phyloP scores from a whole-genome alignment of 2,797 vertebrate genomes.

The Schizopygopsis malacanthus region DNA sequence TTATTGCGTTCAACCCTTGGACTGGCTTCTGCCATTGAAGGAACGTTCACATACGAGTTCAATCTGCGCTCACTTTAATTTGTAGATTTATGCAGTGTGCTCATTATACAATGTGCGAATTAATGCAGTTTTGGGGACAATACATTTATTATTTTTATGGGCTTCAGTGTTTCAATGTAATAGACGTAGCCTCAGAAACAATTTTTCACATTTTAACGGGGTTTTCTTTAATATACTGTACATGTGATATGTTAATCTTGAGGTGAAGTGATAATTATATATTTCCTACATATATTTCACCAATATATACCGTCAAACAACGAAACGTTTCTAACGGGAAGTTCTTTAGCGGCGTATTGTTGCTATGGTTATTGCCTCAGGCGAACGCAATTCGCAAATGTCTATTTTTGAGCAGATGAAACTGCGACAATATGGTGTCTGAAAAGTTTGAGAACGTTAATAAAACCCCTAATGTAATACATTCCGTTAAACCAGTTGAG shows the following conservation, averaged over 20 bases:
- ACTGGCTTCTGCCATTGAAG: background rate
- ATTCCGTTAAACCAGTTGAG: background rate
- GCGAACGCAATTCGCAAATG: background rate
- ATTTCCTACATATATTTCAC: background rate
- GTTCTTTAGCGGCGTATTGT: background rate
- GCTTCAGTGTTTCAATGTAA: background rate
- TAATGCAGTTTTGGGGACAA: background rate
- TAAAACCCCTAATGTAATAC: background rate
- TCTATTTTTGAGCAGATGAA: background rate
- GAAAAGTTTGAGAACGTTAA: slow-evolving; percentile 10
- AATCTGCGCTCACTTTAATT: background rate
- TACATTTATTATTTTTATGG: background rate
- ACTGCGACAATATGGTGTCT: background rate
- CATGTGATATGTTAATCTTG: background rate
- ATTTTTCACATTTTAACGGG: background rate
- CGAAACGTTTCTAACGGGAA: background rate
- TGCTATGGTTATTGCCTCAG: background rate
- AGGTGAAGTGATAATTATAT: slow-evolving; percentile 7
- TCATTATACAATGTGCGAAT: background rate
- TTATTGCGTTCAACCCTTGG: background rate
- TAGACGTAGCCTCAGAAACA: background rate
- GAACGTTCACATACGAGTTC: background rate
- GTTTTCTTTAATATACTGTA: background rate
- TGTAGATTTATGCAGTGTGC: background rate
- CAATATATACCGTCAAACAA: background rate